These are phyloP conservation scores for Corvus cornix DNA, from an alignment of 2,113 vertebrate species.

Conservation along the genomic window DNA sequence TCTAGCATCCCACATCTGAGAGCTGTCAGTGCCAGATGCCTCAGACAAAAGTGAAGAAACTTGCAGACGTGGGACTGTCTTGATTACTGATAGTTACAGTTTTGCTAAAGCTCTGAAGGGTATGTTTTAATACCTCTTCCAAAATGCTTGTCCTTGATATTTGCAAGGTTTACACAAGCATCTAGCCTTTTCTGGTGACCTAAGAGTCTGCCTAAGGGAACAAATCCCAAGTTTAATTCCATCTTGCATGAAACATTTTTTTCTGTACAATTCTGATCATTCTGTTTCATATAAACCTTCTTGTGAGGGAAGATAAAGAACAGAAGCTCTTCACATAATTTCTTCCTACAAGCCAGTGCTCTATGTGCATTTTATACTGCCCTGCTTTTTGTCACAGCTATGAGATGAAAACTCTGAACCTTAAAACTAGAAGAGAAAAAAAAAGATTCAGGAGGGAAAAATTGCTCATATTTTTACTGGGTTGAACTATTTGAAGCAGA, in stretches of 20 bases:
- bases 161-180: neutral
- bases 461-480: neutral
- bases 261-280: neutral
- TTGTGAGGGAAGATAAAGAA: slow-evolving; percentile 13
- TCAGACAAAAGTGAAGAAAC: neutral
- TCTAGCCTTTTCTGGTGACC: neutral
- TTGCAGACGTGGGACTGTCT: neutral
- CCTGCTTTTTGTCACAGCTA: neutral
- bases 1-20: neutral
- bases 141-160: neutral
- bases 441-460: neutral
- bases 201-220: neutral
- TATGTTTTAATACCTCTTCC: neutral
- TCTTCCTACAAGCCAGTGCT: neutral
- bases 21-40: slow-evolving; percentile 5
- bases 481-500: neutral
- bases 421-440: neutral
- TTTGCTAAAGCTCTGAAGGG: neutral
- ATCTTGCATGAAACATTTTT: neutral
- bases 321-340: slow-evolving; percentile 1
- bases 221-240: neutral
- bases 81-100: neutral
- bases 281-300: slow-evolving; percentile 19
- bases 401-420: neutral
- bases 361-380: neutral